A percentile compares a stretch with the other conserved stretches of the same genome.
Evolutionary conservation across 2,888 invertebrate genomes (phyloP).

Genomic region (Steinernema scapterisci): DNA sequence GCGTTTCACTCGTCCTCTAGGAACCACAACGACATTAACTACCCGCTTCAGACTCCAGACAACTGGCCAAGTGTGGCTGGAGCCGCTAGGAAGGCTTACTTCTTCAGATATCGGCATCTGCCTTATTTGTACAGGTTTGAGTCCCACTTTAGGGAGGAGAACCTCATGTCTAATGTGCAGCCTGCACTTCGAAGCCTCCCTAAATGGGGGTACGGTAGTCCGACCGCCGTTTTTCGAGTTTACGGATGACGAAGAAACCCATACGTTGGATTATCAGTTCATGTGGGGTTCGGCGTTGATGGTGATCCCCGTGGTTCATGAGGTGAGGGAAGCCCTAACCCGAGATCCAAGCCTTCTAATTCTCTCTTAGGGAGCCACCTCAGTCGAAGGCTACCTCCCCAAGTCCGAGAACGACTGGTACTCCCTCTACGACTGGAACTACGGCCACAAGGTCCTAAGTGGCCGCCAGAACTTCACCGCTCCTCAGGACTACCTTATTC

Average conservation of each 20-base stretch:
- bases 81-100: conserved; percentile 59
- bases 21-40: conserved; percentile 62
- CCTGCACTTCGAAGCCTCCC: conserved; percentile 44
- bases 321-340: conserved; percentile 34
- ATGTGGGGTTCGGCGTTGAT: conserved; percentile 62
- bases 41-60: conserved; percentile 61
- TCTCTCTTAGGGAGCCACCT: conserved; percentile 47
- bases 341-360: conserved; percentile 24
- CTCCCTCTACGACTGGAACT: conserved; percentile 44
- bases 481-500: conserved; percentile 50
- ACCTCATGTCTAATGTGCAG: too few species aligned
- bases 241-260: conserved; percentile 47
- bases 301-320: conserved; percentile 57
- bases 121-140: conserved; percentile 65
- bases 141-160: too few species aligned
- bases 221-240: conserved; percentile 53
- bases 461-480: conserved; percentile 54
- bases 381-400: conserved; percentile 68
- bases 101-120: conserved; percentile 61
- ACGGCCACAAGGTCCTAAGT: conserved; percentile 38
- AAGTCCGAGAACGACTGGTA: conserved; percentile 65
- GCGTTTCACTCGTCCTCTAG: conserved; percentile 66
- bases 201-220: conserved; percentile 44
- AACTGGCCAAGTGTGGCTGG: conserved; percentile 62
- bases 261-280: conserved; percentile 58